A percentile compares a stretch with the other conserved stretches of the same genome.
Evolutionary conservation across 2,888 invertebrate species (phyloP).

Genomic region (Lasius platythorax): DNA sequence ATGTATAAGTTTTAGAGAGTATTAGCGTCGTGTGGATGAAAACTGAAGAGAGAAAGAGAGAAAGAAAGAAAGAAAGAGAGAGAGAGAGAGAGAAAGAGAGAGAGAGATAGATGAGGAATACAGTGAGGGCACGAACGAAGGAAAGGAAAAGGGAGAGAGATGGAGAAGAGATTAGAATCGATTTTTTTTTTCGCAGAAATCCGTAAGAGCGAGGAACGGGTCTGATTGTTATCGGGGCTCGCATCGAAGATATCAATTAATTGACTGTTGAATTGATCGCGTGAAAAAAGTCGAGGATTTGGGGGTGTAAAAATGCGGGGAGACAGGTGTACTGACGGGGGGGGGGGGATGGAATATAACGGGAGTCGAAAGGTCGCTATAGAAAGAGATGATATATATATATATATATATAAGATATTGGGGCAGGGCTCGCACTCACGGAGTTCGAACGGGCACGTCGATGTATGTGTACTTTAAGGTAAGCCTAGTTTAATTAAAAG

Average conservation of each 20-base stretch:
- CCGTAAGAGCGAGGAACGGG: constrained; percentile 18
- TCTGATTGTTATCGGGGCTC: neutral
- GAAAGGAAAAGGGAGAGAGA: neutral
- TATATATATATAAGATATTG: constrained; percentile 15
- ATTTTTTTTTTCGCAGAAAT: constrained; percentile 25
- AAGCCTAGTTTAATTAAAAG: constrained; percentile 35
- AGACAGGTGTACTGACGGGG: neutral
- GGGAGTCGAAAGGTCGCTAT: neutral
- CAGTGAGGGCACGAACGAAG: constrained; percentile 23
- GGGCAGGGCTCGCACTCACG: constrained; percentile 61
- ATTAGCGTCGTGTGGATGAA: constrained; percentile 63
- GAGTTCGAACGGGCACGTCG: constrained; percentile 18
- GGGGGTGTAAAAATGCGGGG: neutral
- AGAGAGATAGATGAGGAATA: neutral
- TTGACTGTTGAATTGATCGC: constrained; percentile 6
- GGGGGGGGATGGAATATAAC: neutral
- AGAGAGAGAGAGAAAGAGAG: constrained; percentile 2
- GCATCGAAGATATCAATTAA: constrained; percentile 11
- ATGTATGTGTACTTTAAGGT: constrained; percentile 31
- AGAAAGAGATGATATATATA: neutral
- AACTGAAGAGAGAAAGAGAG: constrained; percentile 51
- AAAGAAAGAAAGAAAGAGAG: neutral
- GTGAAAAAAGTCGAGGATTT: constrained; percentile 2
- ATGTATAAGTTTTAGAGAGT: constrained; percentile 76
- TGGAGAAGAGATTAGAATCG: neutral